A percentile compares a stretch with the other conserved stretches of the same genome.
Evolutionary conservation across 92 coral and sea anemone genomes (phyloP).

Genomic region (Umimayanthus kanabou): DNA sequence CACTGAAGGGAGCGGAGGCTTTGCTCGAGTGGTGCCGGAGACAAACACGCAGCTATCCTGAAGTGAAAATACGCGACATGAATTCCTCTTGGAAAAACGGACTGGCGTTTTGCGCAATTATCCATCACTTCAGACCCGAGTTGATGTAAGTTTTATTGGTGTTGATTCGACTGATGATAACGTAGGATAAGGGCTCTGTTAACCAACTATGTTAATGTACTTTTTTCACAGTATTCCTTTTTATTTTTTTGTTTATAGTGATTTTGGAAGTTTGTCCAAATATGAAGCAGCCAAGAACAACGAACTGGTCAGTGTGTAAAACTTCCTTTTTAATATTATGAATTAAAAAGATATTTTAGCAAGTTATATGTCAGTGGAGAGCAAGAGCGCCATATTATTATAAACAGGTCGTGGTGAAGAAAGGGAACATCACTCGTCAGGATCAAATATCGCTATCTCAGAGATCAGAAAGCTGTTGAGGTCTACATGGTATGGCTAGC

Average conservation of each 20-base stretch:
- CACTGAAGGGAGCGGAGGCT: conserved; percentile 65
- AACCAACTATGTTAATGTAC: too few relatives aligned
- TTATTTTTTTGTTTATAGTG: conserved; percentile 44
- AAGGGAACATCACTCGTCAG: too few relatives aligned
- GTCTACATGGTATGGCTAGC: not conserved
- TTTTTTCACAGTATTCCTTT: not conserved
- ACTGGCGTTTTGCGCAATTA: conserved; percentile 79
- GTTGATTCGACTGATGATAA: not conserved
- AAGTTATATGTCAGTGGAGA: not conserved
- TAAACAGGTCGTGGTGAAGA: too few relatives aligned
- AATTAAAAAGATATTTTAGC: not conserved
- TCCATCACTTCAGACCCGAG: conserved; percentile 76
- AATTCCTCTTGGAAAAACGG: conserved; percentile 80
- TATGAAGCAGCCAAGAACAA: conserved; percentile 64
- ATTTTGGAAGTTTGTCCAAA: conserved; percentile 69
- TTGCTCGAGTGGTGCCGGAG: conserved; percentile 75
- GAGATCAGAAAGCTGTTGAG: too few relatives aligned
- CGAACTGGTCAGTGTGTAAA: conserved; percentile 63
- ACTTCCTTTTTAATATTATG: not conserved
- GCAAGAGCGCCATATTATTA: too few relatives aligned
- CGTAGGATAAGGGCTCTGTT: too few relatives aligned
- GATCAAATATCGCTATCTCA: too few relatives aligned
- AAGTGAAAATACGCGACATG: conserved; percentile 69
- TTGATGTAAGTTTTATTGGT: conserved; percentile 58
- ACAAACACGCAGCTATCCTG: conserved; percentile 59